These are phyloP conservation scores for Falco cherrug DNA, from an alignment of 2,797 vertebrate genomes.

Conservation along the genomic window DNA sequence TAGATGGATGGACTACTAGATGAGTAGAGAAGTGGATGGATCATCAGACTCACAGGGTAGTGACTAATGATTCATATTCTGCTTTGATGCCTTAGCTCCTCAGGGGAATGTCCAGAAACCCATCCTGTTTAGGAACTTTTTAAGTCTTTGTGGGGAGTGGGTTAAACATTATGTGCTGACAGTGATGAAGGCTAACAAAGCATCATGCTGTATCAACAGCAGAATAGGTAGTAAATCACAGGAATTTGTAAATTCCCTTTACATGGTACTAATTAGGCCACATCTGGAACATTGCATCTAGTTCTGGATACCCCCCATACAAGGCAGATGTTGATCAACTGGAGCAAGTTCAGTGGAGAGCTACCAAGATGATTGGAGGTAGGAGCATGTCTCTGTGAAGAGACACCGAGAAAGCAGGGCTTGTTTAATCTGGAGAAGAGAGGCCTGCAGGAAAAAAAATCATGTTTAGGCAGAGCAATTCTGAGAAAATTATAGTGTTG, in stretches of 20 bases:
- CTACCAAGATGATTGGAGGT: not conserved
- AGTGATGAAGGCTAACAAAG: not conserved
- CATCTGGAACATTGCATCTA: not conserved
- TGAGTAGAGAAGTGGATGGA: not conserved
- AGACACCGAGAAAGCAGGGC: not conserved
- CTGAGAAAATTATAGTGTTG: not conserved
- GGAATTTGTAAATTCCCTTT: not conserved
- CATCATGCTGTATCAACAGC: not conserved
- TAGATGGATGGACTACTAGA: not conserved
- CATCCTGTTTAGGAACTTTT: not conserved
- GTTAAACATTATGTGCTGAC: not conserved
- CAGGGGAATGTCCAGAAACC: not conserved
- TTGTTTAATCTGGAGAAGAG: not conserved
- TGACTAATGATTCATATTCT: not conserved
- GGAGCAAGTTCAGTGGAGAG: not conserved
- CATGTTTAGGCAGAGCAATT: not conserved
- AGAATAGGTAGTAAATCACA: not conserved
- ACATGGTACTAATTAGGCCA: not conserved
- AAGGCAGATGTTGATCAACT: not conserved
- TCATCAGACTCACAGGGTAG: not conserved
- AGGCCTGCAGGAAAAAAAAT: not conserved
- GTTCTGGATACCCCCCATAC: not conserved
- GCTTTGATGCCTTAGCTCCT: not conserved
- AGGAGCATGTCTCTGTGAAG: not conserved
- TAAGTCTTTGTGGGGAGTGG: not conserved